These are phyloP conservation scores for Drosophila repleta DNA, from an alignment of 1,140 invertebrate genomes.

Conservation along the genomic window DNA sequence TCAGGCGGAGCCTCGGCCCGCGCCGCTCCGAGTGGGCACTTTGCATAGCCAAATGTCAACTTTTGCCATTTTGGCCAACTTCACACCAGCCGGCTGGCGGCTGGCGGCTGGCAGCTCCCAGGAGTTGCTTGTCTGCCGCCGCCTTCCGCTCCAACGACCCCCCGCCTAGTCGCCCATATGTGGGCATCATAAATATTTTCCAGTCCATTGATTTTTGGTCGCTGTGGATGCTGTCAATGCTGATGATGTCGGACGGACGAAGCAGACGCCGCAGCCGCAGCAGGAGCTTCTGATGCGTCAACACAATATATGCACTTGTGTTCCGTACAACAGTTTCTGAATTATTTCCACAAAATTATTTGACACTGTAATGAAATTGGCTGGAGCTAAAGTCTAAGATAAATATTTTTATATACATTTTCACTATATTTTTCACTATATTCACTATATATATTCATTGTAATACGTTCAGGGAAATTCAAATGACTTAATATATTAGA, in stretches of 20 bases:
- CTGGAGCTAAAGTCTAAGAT: neutral
- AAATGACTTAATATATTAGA: too few species aligned
- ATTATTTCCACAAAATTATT: conserved; percentile 15
- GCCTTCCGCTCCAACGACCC: neutral
- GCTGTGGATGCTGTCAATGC: conserved; percentile 70
- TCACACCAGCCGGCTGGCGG: conserved; percentile 55
- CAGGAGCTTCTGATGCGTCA: conserved; percentile 9
- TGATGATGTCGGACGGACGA: conserved; percentile 64
- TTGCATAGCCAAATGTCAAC: conserved; percentile 78
- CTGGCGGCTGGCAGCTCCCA: conserved; percentile 13
- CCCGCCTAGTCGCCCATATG: conserved; percentile 24
- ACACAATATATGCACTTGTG: conserved; percentile 9
- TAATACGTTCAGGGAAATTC: too few species aligned
- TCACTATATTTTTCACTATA: neutral
- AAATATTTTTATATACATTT: neutral
- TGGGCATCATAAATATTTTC: conserved; percentile 80
- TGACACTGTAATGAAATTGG: neutral
- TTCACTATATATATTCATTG: too few species aligned
- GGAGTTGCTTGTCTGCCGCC: neutral
- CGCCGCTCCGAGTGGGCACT: conserved; percentile 5
- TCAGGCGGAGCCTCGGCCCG: neutral
- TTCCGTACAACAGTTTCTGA: conserved; percentile 52
- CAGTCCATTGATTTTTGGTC: conserved; percentile 80
- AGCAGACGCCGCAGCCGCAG: neutral
- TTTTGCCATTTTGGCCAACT: conserved; percentile 77